Percentiles rank a stretch among this genome's conserved stretches.
phyloP scores from a whole-genome alignment of 2,888 invertebrate species.

The Gryllus longicercus region DNA sequence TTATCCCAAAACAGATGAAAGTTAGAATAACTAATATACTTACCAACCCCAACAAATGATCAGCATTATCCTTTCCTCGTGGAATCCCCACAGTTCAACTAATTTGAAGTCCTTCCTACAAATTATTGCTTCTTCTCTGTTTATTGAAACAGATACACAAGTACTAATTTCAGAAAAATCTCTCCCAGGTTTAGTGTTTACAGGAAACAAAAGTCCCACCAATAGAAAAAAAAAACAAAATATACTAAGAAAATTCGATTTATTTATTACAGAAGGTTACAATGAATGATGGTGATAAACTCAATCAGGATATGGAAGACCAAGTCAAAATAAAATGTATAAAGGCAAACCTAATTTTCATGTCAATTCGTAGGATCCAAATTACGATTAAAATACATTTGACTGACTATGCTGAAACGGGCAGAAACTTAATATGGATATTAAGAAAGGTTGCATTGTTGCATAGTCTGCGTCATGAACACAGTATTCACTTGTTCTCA shows the following conservation, averaged over 20 bases:
- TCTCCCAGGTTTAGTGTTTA: too few species aligned
- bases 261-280: conserved; percentile 11
- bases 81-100: too few species aligned
- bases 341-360: not conserved
- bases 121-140: too few species aligned
- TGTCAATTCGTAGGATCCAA: too few species aligned
- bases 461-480: conserved; percentile 2
- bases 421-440: not conserved
- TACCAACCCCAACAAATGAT: too few species aligned
- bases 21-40: too few species aligned
- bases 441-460: not conserved
- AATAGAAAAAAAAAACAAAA: not conserved
- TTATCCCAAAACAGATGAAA: too few species aligned
- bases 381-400: not conserved
- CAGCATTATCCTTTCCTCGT: too few species aligned
- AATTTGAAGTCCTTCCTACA: too few species aligned
- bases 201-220: too few species aligned
- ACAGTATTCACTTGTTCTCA: not conserved
- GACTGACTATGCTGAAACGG: not conserved
- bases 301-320: conserved; percentile 8
- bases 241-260: conserved; percentile 10
- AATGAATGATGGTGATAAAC: conserved; percentile 6
- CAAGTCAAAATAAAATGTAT: not conserved
- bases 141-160: too few species aligned
- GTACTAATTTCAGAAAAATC: too few species aligned